Conservation (phyloP, 2,888 invertebrate genomes). For the Peribatodes rhomboidaria region DNA sequence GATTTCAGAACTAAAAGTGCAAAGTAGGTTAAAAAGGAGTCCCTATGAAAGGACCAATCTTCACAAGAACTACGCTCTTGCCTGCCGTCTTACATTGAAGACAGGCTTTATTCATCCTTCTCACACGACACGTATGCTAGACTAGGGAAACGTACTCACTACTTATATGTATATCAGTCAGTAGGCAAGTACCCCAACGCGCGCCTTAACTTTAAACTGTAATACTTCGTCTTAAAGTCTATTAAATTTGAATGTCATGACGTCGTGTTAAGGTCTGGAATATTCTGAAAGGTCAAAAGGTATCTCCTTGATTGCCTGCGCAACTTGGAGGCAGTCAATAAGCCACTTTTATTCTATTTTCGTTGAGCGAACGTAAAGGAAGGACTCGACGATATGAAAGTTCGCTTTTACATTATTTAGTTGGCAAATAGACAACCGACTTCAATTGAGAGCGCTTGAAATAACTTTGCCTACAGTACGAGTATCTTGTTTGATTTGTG, state of each 20-base stretch:
- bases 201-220: not conserved
- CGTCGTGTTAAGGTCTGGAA: not conserved
- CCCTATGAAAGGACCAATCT: too few species aligned
- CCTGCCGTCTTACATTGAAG: too few species aligned
- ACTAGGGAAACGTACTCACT: too few species aligned
- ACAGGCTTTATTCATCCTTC: too few species aligned
- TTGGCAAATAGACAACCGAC: constrained; percentile 41
- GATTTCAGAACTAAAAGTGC: too few species aligned
- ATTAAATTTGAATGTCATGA: too few species aligned
- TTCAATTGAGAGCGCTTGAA: constrained; percentile 30
- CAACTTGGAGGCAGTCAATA: constrained; percentile 42
- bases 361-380: constrained; percentile 40
- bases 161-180: too few species aligned
- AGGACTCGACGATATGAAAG: constrained; percentile 21
- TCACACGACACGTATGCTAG: too few species aligned
- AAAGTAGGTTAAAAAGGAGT: too few species aligned
- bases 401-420: constrained; percentile 43
- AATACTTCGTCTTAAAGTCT: not conserved
- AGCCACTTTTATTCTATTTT: constrained; percentile 39
- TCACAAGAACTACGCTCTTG: too few species aligned
- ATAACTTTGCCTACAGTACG: constrained; percentile 19
- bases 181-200: too few species aligned
- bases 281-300: constrained; percentile 31
- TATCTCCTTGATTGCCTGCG: constrained; percentile 41
- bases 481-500: constrained; percentile 30